A percentile compares a stretch with the other conserved stretches of the same genome.
phyloP scores from a whole-genome alignment of 2,888 invertebrate species.

The Mellilla xanthometata region DNA sequence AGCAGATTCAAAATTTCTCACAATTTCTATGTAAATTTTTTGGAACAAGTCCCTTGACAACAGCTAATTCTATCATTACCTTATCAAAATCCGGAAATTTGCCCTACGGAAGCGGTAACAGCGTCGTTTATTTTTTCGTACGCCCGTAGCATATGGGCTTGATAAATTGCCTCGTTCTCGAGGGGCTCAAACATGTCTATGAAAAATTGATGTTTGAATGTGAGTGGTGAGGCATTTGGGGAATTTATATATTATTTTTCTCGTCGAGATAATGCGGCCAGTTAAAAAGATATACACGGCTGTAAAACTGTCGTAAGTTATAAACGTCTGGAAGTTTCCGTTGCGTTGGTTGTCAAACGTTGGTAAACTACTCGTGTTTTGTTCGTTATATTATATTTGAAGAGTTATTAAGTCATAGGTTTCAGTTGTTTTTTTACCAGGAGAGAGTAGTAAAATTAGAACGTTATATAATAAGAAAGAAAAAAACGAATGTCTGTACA shows the following conservation, averaged over 20 bases:
- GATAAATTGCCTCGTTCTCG: slow-evolving; percentile 62
- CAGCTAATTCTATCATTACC: slow-evolving; percentile 1
- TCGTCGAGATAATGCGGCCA: slow-evolving; percentile 27
- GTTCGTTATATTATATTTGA: too few species aligned
- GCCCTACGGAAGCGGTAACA: slow-evolving; percentile 11
- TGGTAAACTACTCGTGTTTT: too few species aligned
- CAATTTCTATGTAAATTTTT: too few species aligned
- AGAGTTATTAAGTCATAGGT: too few species aligned
- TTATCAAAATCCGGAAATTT: slow-evolving; percentile 11
- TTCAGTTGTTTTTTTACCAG: too few species aligned
- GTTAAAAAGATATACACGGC: slow-evolving; percentile 28
- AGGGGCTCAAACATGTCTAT: slow-evolving; percentile 50
- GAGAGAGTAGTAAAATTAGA: too few species aligned
- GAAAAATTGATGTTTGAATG: slow-evolving; percentile 57
- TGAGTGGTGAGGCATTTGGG: slow-evolving; percentile 34
- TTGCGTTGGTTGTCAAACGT: slow-evolving; percentile 13
- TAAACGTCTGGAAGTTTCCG: slow-evolving; percentile 19
- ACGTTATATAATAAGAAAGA: too few species aligned
- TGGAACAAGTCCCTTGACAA: too few species aligned
- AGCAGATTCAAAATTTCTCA: neutral
- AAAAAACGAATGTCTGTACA: too few species aligned
- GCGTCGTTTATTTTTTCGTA: slow-evolving; percentile 40
- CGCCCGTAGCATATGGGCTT: slow-evolving; percentile 56
- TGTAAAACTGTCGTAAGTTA: slow-evolving; percentile 27
- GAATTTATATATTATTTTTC: slow-evolving; percentile 33